These are phyloP conservation scores for Megalops cyprinoides DNA, from an alignment of 2,797 vertebrate genomes.

Conservation along the genomic window DNA sequence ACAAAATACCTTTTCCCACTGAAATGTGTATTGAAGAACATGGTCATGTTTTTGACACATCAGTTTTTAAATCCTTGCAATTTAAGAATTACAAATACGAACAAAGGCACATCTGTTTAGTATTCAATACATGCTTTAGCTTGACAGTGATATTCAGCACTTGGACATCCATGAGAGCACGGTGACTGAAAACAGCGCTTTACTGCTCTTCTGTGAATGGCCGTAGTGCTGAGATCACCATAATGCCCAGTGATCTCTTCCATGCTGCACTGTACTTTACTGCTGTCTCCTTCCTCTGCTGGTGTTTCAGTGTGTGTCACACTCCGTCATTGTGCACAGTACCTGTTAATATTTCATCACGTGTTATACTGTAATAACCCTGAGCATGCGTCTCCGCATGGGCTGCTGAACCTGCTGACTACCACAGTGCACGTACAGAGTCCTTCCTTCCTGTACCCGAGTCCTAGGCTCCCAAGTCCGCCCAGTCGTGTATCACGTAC, in stretches of 20 bases:
- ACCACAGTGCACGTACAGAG: neutral
- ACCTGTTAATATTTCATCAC: neutral
- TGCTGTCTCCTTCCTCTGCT: neutral
- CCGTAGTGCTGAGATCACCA: neutral
- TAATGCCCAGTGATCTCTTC: no score
- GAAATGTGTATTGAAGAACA: neutral
- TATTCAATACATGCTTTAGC: neutral
- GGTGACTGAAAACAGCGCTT: neutral
- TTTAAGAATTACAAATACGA: neutral
- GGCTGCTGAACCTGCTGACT: constrained; percentile 21
- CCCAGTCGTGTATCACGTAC: neutral
- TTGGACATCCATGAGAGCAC: neutral
- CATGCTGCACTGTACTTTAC: neutral
- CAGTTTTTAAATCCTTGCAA: neutral
- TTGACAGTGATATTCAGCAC: neutral
- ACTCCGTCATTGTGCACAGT: neutral
- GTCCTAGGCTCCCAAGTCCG: constrained; percentile 32
- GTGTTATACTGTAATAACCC: constrained; percentile 16
- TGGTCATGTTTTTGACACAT: neutral
- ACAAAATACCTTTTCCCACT: neutral
- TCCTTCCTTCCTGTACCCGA: constrained; percentile 21
- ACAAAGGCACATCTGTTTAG: neutral
- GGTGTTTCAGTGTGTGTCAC: neutral
- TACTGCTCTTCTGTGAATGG: neutral
- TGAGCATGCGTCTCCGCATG: constrained; percentile 1